Evolutionary conservation across 2,113 vertebrate genomes (phyloP), one percentile per base, ranked within the genome.

Genomic region (Etheostoma spectabile): DNA sequence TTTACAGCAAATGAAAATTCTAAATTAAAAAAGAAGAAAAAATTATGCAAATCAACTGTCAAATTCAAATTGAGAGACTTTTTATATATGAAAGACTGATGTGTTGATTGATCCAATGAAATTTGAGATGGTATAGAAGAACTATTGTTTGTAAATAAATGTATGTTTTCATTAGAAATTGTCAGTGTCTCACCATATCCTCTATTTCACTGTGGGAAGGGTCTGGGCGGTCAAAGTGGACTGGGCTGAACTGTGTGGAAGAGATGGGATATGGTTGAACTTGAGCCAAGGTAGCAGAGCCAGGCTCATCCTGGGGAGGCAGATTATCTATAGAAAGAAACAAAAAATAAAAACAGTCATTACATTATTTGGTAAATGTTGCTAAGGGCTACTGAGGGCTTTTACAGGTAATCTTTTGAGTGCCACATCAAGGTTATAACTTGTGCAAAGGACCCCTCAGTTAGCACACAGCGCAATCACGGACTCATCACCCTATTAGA

Each of bases 261-360:
- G 92, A 78, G 59, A 59, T 66, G 14, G 92, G 78, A 70, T 77
- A 82, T n/a, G 87, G 75, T 3, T 92, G 92, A 24, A 92, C 90
- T 30, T 92, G 95, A 63, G 91, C 94, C 72, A 89, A 48, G 72
- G 89, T 74, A 57, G 88, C 45, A 57, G 92, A 60, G 61, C 83
- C 87, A n/a, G 82, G 84, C 49, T 97, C 95, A 46, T 95, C 96
- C 89, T 92, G 95, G 45, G 79, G 93, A 74, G 73, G 90, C 30
- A 90, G 76, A 65, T 7, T 46, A 88, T 97, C 96, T 95, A 65
- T 8, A 45, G 8, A 77, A 68, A 79, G n/a, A 22, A 21, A 75
- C 38, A 42, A 57, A 74, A 35, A 48, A 76, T 10, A 62, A n/a
- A 35, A 49, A 64, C 42, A 64, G 42, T 30, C n/a, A 56, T 56